Percentiles rank a stretch among this genome's conserved stretches.
phyloP scores from a whole-genome alignment of 2,113 vertebrate genomes.

The Pteruthius melanotis region DNA sequence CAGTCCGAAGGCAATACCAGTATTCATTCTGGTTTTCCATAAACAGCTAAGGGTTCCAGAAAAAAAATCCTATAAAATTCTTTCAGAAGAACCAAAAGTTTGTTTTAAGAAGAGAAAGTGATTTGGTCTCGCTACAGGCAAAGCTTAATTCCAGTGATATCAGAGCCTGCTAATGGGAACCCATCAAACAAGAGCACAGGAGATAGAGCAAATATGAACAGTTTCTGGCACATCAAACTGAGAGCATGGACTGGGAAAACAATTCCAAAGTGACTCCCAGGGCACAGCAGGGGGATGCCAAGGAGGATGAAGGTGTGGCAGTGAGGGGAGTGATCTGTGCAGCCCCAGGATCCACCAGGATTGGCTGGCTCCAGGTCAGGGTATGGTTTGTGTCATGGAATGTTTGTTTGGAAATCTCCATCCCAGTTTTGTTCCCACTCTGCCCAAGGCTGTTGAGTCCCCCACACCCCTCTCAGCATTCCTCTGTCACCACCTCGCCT shows the following conservation, averaged over 20 bases:
- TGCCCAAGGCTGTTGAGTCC: not conserved
- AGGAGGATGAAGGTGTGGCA: not conserved
- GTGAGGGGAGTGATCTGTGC: rapidly evolving
- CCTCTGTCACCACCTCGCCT: not conserved
- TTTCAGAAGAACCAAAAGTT: not conserved
- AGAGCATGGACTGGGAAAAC: not conserved
- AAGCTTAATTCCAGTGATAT: not conserved
- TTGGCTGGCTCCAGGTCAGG: not conserved
- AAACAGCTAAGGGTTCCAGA: not conserved
- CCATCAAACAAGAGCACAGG: not conserved
- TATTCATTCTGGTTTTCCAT: not conserved
- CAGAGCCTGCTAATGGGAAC: not conserved
- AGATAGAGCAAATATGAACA: not conserved
- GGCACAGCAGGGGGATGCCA: not conserved
- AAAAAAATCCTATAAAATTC: not conserved
- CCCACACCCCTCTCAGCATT: rapidly evolving
- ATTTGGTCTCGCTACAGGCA: not conserved
- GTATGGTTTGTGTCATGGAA: rapidly evolving
- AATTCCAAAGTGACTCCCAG: not conserved
- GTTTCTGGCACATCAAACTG: not conserved
- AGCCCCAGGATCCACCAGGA: not conserved
- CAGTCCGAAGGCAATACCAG: not conserved
- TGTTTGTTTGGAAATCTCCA: not conserved
- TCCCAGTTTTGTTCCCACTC: not conserved
- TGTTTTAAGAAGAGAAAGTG: not conserved